Evolutionary conservation across 2,888 invertebrate species (phyloP), one percentile per base, ranked within the genome.

Genomic region (Ectropis crepuscularia): DNA sequence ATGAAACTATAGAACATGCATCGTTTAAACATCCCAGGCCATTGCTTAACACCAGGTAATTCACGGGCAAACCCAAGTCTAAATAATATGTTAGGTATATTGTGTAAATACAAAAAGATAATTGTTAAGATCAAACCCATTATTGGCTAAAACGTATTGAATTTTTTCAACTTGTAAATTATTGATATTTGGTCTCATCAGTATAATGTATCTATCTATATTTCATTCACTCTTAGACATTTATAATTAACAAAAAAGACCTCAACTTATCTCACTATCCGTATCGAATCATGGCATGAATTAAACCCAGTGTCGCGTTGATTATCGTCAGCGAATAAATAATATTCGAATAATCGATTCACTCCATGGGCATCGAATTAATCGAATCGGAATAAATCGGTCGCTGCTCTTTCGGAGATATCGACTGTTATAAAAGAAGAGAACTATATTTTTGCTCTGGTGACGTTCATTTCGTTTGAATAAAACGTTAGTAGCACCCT

Each of bases 281-380:
- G 77, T 68, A 82, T 75, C 81, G 80, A 82, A 85, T 84, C 74
- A 72, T 74, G 76, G 81, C 80, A 83, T 85, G 83, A 83, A 86
- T 87, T 85, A 85, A 60, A 85, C 78, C 76, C 78, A 78, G 77
- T 81, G 82, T 83, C 82, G 79, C 81, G 81, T 85, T 86, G 89
- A 89, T 89, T 89, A 88, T 86, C 79, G 86, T 83, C 83, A 81
- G 85, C 85, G 80, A 83, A 86, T 87, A 87, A 88, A 88, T 88
- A 86, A 86, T 84, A 83, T 82, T 65, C 64, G 60, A 53, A 65
- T 61, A 65, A 65, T 65, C 80, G 81, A 79, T 79, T 75, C 76
- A 77, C 76, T 79, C 79, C 75, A 77, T 80, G 80, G 77, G 79
- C 77, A 80, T 79, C 79, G 82, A 80, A 81, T 81, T 83, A 79